Base-by-base conservation (phyloP, 2,888 invertebrate species). In the Sinodicranocentrus sp. region DNA sequence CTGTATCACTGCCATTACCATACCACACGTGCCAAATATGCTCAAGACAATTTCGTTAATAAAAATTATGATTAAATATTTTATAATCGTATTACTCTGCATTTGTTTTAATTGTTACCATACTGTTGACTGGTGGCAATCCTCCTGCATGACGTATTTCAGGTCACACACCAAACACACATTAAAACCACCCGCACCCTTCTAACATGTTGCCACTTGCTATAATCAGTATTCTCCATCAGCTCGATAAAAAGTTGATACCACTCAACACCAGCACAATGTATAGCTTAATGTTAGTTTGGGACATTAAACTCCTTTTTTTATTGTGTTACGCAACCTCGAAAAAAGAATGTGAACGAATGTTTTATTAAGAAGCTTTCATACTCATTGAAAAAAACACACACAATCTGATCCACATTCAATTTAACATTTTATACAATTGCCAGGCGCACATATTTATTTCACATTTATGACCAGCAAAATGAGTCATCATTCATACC, bases 11-110 rank as follows among this genome's bases (percentile, higher is more conserved):
- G 23, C 13, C 8, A 67, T 67, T 28, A 70, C 25, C 68, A 70
- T 28, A 23, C 54, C 68, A 70, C 52, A 23, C 54, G 70, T 70
- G 70, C 70, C 70, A 54, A 70, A 59, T 25, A 8, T 59, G 23
- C 59, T 8, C 57, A 57, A 10, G 48, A 48, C 23, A 59, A 59
- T 59, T 17, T 25, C 26, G 21, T 25, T n/a, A n/a, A 59, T 59
- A 15, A 59, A 25, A 21, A 25, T 15, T 59, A 23, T 26, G 59
- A 26, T 59, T 59, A 59, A 17, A 23, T 59, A 10, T 10, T 59
- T 59, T 13, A 23, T 1, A 59, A 59, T 15, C 26, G 8, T 25
- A 33, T 63, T 28, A 33, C 19, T 21, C 19, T 23, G 21, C 10
- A 25, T 10, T 57, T 21, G 19, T 65, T 65, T 43, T 65, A 65